Percentiles rank a stretch among this genome's conserved stretches.
Conservation (phyloP, 2,113 vertebrate genomes). For the Apus apus region DNA sequence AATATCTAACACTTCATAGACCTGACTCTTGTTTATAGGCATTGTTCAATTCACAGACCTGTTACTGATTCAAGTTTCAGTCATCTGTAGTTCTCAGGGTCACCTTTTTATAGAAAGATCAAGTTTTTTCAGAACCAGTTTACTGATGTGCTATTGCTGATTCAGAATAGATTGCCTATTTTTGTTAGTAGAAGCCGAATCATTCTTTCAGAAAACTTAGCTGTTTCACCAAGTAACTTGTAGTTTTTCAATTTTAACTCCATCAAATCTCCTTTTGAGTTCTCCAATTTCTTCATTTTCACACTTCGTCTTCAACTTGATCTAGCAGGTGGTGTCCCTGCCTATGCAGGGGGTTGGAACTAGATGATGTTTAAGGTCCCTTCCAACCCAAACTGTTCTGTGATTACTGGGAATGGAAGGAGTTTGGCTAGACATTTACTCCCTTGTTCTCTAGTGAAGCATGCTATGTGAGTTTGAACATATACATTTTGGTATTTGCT, state of each 20-base stretch:
- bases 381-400: too few relatives aligned
- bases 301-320: background rate
- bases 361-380: too few relatives aligned
- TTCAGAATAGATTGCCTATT: background rate
- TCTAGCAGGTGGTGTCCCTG: too few relatives aligned
- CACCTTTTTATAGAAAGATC: background rate
- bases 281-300: background rate
- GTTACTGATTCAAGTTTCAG: background rate
- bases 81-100: background rate
- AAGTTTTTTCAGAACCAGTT: background rate
- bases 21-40: background rate
- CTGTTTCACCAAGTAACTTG: background rate
- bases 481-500: background rate
- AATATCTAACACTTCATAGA: background rate
- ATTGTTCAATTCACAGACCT: background rate
- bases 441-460: background rate
- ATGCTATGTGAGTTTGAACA: background rate
- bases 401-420: background rate
- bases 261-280: background rate
- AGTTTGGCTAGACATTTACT: background rate
- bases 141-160: background rate
- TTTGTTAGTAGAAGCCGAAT: background rate
- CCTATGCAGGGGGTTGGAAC: too few relatives aligned
- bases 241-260: background rate
- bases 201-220: background rate